Percentiles rank a stretch among this genome's conserved stretches.
phyloP scores from a whole-genome alignment of 92 coral and sea anemone genomes.

The Palythoa grandiflora region DNA sequence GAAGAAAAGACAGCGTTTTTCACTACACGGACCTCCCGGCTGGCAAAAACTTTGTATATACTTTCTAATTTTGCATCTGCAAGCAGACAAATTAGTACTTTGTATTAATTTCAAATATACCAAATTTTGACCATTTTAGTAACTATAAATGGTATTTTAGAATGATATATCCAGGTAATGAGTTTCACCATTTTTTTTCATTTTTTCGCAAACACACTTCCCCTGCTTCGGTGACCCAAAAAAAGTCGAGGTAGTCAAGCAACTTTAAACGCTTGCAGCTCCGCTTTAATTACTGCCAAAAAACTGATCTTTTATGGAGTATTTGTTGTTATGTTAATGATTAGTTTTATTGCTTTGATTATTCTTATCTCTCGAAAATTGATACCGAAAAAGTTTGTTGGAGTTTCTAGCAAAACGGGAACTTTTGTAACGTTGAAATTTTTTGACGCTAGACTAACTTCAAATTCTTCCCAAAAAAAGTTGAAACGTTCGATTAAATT shows the following conservation, averaged over 20 bases:
- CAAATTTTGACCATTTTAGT: not conserved
- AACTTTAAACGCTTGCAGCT: constrained; percentile 5
- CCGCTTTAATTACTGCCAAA: not conserved
- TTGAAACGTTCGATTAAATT: not conserved
- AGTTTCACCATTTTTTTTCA: not conserved
- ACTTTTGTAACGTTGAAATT: not conserved
- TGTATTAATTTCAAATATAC: not conserved
- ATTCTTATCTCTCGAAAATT: constrained; percentile 3
- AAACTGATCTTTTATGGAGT: constrained; percentile 11
- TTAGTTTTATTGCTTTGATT: constrained; percentile 17
- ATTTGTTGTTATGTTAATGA: not conserved
- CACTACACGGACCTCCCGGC: too few relatives aligned
- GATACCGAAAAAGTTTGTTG: not conserved
- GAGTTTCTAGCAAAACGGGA: constrained; percentile 4
- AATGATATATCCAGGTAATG: constrained; percentile 3
- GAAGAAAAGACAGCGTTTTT: too few relatives aligned
- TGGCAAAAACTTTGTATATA: too few relatives aligned
- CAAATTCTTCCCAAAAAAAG: not conserved
- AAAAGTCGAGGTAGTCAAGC: constrained; percentile 4
- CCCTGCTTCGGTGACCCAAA: not conserved
- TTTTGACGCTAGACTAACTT: not conserved
- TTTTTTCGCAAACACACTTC: not conserved
- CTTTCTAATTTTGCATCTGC: not conserved
- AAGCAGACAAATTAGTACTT: not conserved
- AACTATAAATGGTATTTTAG: not conserved